Evolutionary conservation across 2,888 invertebrate genomes (phyloP), one percentile per base, ranked within the genome.

Genomic region (Odontocerum albicorne): DNA sequence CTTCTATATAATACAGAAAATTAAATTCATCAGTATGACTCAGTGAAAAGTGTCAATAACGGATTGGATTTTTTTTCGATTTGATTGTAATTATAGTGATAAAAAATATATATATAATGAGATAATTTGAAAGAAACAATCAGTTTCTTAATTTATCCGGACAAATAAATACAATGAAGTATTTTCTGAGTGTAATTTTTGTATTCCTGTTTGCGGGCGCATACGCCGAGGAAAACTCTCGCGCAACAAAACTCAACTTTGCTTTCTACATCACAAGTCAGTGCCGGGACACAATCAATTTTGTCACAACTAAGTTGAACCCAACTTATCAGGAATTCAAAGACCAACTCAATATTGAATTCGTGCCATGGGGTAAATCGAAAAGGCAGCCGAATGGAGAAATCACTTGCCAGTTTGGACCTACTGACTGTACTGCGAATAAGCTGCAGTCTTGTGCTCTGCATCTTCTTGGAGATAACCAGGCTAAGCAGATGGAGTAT

Each of bases 281-380:
- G 12, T 76, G 75, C 51, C 10, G 64, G 1, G 71, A 74, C 46
- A 73, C 75, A 1, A 67, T 69, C 1, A 64, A 43, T 3, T 76
- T 74, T 42, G 67, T 76, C 12, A 47, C 53, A 13, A 38, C 64
- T 10, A 67, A 71, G 15, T 62, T 77, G 6, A 62, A 55, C 1
- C 66, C 68, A 27, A 66, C 71, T 0, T 73, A 72, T 39, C 62
- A 62, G 10, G 62, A 68, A 16, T 75, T 72, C 60, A 65, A 66
- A 8, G 60, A 72, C 0, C 72, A 66, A 39, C 56, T 77, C 51
- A 71, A 75, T 6, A 50, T 77, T 1, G 71, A 75, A 58, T 75
- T 73, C 42, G 66, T 77, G 1, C 72, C 75, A 1, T 78, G 77
- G 77, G 77, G 77, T 12, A 71, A 72, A 49, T 71, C 74, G 0